These are phyloP conservation scores for Coptodon rendalli DNA, from an alignment of 2,113 vertebrate species.

Conservation along the genomic window DNA sequence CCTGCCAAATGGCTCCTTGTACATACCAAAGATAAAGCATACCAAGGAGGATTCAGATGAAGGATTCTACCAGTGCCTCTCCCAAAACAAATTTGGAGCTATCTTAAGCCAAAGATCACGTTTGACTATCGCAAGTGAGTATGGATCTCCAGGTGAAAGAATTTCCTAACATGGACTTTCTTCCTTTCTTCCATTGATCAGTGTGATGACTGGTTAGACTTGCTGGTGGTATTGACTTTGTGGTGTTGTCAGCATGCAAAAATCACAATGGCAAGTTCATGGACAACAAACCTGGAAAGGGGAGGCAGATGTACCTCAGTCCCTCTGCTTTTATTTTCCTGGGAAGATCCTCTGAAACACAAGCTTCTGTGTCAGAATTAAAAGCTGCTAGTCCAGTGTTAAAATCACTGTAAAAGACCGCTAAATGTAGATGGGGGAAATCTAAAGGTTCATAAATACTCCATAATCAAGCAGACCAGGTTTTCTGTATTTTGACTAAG, in stretches of 20 bases:
- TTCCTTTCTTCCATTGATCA: neutral
- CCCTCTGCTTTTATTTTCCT: neutral
- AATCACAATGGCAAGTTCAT: slow-evolving; percentile 46
- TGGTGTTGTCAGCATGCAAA: slow-evolving; percentile 27
- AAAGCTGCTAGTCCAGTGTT: slow-evolving; percentile 39
- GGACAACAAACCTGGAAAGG: slow-evolving; percentile 50
- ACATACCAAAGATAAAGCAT: slow-evolving; percentile 81
- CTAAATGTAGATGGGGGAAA: slow-evolving; percentile 33
- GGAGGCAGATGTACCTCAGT: slow-evolving; percentile 36
- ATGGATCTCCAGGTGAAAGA: neutral
- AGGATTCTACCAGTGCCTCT: slow-evolving; percentile 93
- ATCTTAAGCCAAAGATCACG: slow-evolving; percentile 92
- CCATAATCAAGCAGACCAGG: slow-evolving; percentile 11
- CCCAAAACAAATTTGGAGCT: slow-evolving; percentile 89
- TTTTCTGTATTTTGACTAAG: neutral
- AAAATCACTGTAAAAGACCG: slow-evolving; percentile 41
- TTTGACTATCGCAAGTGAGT: slow-evolving; percentile 91
- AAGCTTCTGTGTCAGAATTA: slow-evolving; percentile 75
- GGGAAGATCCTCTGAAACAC: slow-evolving; percentile 27
- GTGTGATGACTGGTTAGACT: neutral
- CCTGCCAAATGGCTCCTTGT: slow-evolving; percentile 86
- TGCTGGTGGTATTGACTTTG: neutral
- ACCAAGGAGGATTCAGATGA: slow-evolving; percentile 81
- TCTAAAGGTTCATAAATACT: slow-evolving; percentile 60
- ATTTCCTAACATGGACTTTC: neutral